These are phyloP conservation scores for Caenorhabditis japonica DNA, from an alignment of 2,888 invertebrate genomes.

Conservation along the genomic window DNA sequence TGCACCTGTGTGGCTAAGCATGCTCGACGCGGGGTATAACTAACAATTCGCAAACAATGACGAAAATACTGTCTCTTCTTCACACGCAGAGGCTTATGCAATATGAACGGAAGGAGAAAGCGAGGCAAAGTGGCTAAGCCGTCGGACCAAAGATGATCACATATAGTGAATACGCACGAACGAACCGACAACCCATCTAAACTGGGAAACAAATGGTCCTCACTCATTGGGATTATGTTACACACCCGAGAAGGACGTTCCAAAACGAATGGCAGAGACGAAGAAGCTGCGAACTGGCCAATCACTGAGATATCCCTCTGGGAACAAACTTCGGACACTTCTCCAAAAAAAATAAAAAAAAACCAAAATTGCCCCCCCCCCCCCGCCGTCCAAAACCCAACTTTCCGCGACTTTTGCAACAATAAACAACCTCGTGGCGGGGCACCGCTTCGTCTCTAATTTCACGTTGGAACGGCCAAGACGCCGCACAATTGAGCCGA, in stretches of 20 bases:
- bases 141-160: not conserved
- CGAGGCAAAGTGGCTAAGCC: not conserved
- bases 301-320: conserved; percentile 1
- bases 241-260: conserved; percentile 21
- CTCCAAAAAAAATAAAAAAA: no score
- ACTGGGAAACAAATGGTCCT: conserved; percentile 38
- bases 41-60: conserved; percentile 47
- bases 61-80: conserved; percentile 12
- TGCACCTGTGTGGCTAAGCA: conserved; percentile 35
- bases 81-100: conserved; percentile 30
- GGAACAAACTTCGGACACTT: no score
- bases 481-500: conserved; percentile 11
- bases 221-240: conserved; percentile 43
- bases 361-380: not conserved
- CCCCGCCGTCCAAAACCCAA: not conserved
- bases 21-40: conserved; percentile 41
- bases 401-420: conserved; percentile 6
- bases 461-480: conserved; percentile 29
- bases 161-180: not conserved
- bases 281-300: conserved; percentile 22
- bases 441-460: conserved; percentile 21
- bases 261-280: conserved; percentile 3
- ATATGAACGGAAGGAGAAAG: conserved; percentile 10
- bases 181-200: conserved; percentile 5
- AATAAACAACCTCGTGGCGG: no score